phyloP scores from a whole-genome alignment of 2,113 vertebrate genomes.

The Herpetotheres cachinnans region DNA sequence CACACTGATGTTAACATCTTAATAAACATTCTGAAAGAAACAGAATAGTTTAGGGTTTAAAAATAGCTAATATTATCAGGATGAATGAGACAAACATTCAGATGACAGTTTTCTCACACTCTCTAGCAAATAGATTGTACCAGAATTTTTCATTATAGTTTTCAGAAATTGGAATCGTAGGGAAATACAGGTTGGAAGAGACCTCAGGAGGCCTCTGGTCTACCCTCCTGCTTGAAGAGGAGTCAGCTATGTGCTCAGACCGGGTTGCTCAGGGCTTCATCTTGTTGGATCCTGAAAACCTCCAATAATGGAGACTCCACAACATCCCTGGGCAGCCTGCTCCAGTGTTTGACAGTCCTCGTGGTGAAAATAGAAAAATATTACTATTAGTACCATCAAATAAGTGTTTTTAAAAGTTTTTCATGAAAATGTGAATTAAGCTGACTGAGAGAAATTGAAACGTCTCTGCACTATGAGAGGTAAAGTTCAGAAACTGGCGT shows the following conservation, averaged over 20 bases:
- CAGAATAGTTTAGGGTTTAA: neutral
- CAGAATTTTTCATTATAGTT: neutral
- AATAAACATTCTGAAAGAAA: neutral
- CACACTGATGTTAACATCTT: neutral
- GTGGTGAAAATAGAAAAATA: neutral
- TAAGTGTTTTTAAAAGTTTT: neutral
- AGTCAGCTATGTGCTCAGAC: neutral
- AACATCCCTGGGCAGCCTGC: neutral
- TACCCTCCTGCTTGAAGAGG: neutral
- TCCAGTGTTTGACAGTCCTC: neutral
- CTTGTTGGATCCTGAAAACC: neutral
- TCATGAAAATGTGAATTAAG: neutral
- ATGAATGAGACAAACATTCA: neutral
- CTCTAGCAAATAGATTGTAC: neutral
- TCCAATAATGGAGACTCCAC: neutral
- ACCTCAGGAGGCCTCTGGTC: neutral
- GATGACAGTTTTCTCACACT: neutral
- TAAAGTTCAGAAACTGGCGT: neutral
- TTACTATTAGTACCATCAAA: neutral
- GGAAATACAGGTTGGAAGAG: neutral
- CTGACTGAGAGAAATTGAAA: neutral
- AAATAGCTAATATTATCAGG: neutral
- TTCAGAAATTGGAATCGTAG: neutral
- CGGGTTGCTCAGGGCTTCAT: neutral
- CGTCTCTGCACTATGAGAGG: rapidly evolving